Conservation (phyloP, 2,888 invertebrate species). For the Euplagia quadripunctaria region DNA sequence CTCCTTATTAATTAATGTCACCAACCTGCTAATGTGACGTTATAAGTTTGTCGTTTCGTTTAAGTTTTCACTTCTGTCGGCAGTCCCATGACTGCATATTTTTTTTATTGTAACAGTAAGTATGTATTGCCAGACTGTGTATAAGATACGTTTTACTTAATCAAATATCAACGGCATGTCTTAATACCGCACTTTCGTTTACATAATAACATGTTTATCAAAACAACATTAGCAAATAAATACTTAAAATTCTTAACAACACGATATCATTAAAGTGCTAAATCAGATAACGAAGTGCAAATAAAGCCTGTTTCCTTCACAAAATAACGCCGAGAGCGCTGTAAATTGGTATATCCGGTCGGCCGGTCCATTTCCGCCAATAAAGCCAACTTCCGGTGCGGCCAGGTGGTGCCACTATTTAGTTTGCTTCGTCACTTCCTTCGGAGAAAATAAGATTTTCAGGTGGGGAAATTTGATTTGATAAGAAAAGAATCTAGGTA, state of each 20-base stretch:
- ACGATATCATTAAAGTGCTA: constrained; percentile 2
- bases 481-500: not conserved
- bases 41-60: too few relatives aligned
- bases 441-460: constrained; percentile 47
- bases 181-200: not conserved
- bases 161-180: not conserved
- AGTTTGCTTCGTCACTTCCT: constrained; percentile 65
- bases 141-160: not conserved
- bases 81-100: too few relatives aligned
- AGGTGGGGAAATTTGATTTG: constrained; percentile 49
- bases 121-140: not conserved
- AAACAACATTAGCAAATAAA: not conserved
- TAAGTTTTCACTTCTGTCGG: too few relatives aligned
- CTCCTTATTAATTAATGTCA: too few relatives aligned
- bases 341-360: constrained; percentile 81
- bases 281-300: constrained; percentile 44
- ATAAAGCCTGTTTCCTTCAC: constrained; percentile 62
- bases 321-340: constrained; percentile 51
- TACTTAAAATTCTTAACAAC: not conserved
- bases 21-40: too few relatives aligned
- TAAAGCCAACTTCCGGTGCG: constrained; percentile 71
- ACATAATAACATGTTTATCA: not conserved
- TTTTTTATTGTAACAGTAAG: too few relatives aligned
- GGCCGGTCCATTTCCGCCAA: constrained; percentile 78
- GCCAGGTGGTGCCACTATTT: constrained; percentile 78